Conservation (phyloP, 2,113 vertebrate species). For the Phylloscopus trochiloides region DNA sequence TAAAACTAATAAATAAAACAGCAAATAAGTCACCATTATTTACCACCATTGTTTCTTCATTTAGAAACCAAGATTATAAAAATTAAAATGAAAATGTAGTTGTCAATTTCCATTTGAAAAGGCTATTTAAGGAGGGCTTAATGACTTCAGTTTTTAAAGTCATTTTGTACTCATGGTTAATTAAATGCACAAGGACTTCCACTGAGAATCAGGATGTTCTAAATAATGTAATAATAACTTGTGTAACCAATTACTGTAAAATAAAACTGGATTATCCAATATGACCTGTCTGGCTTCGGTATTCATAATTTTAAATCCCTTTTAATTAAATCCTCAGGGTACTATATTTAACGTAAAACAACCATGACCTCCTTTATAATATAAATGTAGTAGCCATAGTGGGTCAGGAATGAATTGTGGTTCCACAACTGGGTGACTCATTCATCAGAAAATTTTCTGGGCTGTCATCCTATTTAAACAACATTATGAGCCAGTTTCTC, state of each 20-base stretch:
- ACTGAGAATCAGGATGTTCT: constrained; percentile 38
- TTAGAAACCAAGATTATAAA: not conserved
- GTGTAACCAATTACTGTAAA: constrained; percentile 66
- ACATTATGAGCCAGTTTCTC: not conserved
- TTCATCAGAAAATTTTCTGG: constrained; percentile 39
- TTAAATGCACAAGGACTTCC: constrained; percentile 50
- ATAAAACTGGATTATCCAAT: constrained; percentile 61
- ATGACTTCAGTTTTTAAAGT: constrained; percentile 30
- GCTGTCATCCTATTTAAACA: constrained; percentile 12
- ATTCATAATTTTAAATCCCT: constrained; percentile 59
- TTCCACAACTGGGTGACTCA: constrained; percentile 11
- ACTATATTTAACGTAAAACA: constrained; percentile 10
- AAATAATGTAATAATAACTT: constrained; percentile 63
- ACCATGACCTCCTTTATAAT: constrained; percentile 3
- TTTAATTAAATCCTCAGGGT: constrained; percentile 66
- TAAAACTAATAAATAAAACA: not conserved
- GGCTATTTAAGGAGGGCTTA: constrained; percentile 4
- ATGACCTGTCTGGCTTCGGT: constrained; percentile 22
- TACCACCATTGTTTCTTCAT: not conserved
- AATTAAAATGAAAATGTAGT: not conserved
- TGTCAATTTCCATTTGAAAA: constrained; percentile 29
- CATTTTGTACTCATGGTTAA: constrained; percentile 28
- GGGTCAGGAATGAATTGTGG: constrained; percentile 20
- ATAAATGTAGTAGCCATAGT: constrained; percentile 27
- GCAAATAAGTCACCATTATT: not conserved